Percentiles rank a stretch among this genome's conserved stretches.
Conservation (phyloP, 2,797 vertebrate genomes). For the Cheirogaleus major region DNA sequence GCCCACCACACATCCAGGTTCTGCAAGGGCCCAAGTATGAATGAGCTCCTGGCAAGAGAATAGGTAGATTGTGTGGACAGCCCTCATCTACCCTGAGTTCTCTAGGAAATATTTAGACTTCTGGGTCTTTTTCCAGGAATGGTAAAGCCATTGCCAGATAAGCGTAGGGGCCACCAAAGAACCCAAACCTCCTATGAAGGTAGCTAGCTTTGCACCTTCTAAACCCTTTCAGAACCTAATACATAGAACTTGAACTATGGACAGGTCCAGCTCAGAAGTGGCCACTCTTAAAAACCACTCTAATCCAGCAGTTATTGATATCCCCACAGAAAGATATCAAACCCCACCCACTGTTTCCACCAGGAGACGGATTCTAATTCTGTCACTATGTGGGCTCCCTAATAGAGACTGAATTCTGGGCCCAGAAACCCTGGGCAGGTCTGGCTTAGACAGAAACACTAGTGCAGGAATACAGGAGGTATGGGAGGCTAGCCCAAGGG, state of each 20-base stretch:
- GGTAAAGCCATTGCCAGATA: not conserved
- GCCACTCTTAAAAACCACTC: not conserved
- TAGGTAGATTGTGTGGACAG: not conserved
- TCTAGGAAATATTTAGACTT: not conserved
- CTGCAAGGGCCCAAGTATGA: not conserved
- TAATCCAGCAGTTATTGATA: not conserved
- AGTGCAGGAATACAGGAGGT: not conserved
- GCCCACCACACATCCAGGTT: not conserved
- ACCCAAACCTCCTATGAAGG: not conserved
- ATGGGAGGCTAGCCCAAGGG: fast-evolving
- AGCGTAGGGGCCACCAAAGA: too few relatives aligned
- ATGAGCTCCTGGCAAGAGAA: too few relatives aligned
- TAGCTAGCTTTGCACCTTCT: not conserved
- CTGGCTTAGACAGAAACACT: not conserved
- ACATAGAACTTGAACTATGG: not conserved
- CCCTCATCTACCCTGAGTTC: too few relatives aligned
- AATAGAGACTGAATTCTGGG: not conserved
- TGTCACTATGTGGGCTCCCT: not conserved
- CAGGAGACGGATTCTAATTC: not conserved
- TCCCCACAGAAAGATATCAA: not conserved
- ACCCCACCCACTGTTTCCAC: not conserved
- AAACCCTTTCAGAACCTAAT: not conserved
- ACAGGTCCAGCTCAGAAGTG: not conserved
- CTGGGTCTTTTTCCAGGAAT: not conserved
- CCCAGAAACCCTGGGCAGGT: not conserved